Percentiles rank a stretch among this genome's conserved stretches.
Conservation (phyloP, 1,140 invertebrate species). For the Ceratina japonica region DNA sequence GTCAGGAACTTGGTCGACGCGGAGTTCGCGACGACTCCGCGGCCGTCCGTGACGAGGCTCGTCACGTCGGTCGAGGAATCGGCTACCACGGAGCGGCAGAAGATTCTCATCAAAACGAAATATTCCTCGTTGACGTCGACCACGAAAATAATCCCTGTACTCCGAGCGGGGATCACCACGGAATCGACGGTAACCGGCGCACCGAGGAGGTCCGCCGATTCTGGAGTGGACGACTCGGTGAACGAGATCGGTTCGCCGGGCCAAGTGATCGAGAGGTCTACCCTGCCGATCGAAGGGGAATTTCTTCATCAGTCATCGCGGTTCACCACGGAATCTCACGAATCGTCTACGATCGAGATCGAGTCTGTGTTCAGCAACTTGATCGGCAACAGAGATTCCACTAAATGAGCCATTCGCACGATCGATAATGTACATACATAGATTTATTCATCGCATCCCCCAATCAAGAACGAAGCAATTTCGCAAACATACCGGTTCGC, state of each 20-base stretch:
- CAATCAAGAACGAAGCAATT: not conserved
- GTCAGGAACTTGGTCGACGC: conserved; percentile 56
- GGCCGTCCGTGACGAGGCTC: conserved; percentile 76
- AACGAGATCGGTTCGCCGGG: conserved; percentile 69
- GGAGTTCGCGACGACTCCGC: conserved; percentile 59
- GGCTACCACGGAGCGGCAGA: conserved; percentile 77
- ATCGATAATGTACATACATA: conserved; percentile 51
- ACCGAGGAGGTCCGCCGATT: conserved; percentile 17
- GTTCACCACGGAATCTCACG: conserved; percentile 73
- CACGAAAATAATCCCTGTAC: conserved; percentile 62
- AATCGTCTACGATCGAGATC: conserved; percentile 77
- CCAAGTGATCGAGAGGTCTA: conserved; percentile 69
- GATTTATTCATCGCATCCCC: conserved; percentile 18
- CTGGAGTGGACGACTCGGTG: conserved; percentile 40
- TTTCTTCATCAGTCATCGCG: conserved; percentile 57
- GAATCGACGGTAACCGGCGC: not conserved
- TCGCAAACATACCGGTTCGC: not conserved
- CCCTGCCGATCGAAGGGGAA: conserved; percentile 74
- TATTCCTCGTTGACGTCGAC: conserved; percentile 74
- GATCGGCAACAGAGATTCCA: conserved; percentile 50
- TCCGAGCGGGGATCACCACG: conserved; percentile 37
- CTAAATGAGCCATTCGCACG: conserved; percentile 17
- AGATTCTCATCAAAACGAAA: conserved; percentile 76
- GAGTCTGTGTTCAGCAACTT: conserved; percentile 78
- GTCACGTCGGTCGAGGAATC: conserved; percentile 79